Evolutionary conservation across 1,140 invertebrate genomes (phyloP), one percentile per base, ranked within the genome.

Genomic region (Euwallacea fornicatus): DNA sequence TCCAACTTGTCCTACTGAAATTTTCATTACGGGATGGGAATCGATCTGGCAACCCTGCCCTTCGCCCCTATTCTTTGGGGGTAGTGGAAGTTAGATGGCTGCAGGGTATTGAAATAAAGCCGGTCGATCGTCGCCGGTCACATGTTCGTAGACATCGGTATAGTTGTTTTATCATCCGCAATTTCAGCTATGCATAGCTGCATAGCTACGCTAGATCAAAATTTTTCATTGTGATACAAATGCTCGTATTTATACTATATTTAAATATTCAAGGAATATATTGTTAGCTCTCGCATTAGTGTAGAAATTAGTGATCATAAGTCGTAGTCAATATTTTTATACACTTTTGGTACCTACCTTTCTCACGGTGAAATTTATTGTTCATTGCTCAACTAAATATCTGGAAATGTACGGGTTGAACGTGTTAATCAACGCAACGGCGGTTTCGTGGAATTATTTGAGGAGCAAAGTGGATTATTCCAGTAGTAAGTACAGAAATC

Each of bases 381-480:
- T 10, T 11, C 47, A 50, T 50, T 13, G 13, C 47, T 33, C 21
- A 33, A 33, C 21, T 33, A 33, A 33, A 33, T 33, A 33, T 33
- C 21, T 33, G 13, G 13, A 50, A 6, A 50, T 50, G 46, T 50
- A 63, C 33, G 60, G 60, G 16, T 55, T 70, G 2, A 58, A 55
- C 55, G 59, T 63, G 9, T 15, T 70, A 6, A 63, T 62, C 42
- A 70, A 70, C 13, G 68, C 59, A 3, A 70, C 68, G 4, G 50
- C 47, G 16, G 54, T 59, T 11, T 70, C 68, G 3, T 70, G 59
- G 59, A 33, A 44, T 33, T 70, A 63, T 64, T 63, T 70, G 42
- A 43, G 47, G 11, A 68, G 56, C 53, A 70, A 70, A 50, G 44
- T 70, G 59, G 68, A 70, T 7, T 62, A 61, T 44, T 16, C 10